Evolutionary conservation across 2,113 vertebrate genomes (phyloP).

Genomic region (Trematocara stigmaticum): DNA sequence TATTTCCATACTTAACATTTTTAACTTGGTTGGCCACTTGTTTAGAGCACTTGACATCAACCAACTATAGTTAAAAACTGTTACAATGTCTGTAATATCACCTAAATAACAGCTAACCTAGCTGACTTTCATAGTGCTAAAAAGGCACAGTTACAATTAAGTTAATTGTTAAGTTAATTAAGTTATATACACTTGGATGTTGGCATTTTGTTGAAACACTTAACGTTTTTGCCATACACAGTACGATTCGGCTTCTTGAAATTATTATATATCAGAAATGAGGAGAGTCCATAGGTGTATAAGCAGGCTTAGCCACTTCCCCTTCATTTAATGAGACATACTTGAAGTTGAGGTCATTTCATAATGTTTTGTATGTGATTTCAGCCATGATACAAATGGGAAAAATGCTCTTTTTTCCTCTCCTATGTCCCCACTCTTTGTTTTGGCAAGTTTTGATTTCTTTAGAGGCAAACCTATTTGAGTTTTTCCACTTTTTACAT

Average conservation of each 20-base stretch:
- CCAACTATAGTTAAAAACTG: background rate
- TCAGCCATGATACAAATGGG: background rate
- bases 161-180: background rate
- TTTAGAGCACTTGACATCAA: background rate
- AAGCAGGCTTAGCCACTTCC: background rate
- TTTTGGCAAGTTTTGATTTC: background rate
- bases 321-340: background rate
- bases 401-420: background rate
- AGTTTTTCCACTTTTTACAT: background rate
- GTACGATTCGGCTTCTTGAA: background rate
- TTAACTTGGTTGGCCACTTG: background rate
- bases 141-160: background rate
- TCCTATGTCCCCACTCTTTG: background rate
- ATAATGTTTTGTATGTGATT: background rate
- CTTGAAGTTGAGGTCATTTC: background rate
- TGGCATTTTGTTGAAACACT: background rate
- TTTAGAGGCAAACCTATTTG: background rate
- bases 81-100: background rate
- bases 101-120: background rate
- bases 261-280: background rate
- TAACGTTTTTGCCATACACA: background rate
- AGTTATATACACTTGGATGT: background rate
- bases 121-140: background rate
- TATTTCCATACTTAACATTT: background rate
- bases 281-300: background rate